Evolutionary conservation across 2,888 invertebrate species (phyloP), one percentile per base, ranked within the genome.

Genomic region (Tetrapedia diversipes): DNA sequence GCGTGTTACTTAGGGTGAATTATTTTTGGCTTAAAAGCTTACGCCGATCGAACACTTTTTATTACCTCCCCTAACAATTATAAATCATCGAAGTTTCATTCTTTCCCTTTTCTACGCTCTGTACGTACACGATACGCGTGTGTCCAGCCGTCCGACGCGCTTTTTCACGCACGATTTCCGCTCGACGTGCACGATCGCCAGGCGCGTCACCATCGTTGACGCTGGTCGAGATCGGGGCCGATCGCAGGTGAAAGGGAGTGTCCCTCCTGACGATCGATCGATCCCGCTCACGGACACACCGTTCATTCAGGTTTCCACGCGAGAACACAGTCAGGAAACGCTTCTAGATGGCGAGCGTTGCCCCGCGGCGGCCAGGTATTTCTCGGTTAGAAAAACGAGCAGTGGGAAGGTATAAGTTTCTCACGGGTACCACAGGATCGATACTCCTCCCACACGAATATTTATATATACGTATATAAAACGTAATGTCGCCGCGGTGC

Each of bases 191-290:
- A 3, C 34, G 43, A 16, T 22, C 4, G 27, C 11, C 32, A 29
- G 19, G 19, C 11, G 4, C 8, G 10, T 3, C 19, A 11, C 4
- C 43, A 19, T n/a, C 32, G 16, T 32, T 43, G 59, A 60, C 56
- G 29, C 19, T 10, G 4, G 27, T 39, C 54, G 47, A 32, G 65
- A 67, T 69, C 60, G 56, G 16, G 19, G 59, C 27, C 47, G 77
- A 68, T 68, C 41, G n/a, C 77, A 49, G 65, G 77, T 77, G 77
- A 77, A 77, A 77, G 77, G 70, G 32, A 56, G 37, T 64, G 57
- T 51, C 53, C 6, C 6, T 54, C n/a, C 66, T 37, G 64, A 73
- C 53, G 19, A 69, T 76, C 77, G 77, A 76, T 29, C 60, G 57
- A 57, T 54, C 22, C 47, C 27, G 49, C 27, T 63, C 37, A n/a